These are phyloP conservation scores for Scylla paramamosain DNA, from an alignment of 1,140 invertebrate genomes.

Conservation along the genomic window DNA sequence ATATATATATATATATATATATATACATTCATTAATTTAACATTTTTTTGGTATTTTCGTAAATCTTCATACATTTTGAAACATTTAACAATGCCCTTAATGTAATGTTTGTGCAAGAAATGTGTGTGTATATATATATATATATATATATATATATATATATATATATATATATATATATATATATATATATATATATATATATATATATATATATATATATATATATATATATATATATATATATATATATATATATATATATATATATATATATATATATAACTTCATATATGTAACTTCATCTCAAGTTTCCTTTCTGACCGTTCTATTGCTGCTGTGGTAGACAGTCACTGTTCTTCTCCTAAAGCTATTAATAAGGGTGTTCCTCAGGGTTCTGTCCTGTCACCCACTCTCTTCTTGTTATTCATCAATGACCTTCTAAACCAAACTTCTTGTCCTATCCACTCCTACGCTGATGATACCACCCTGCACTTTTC, in stretches of 20 bases:
- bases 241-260: too few relatives aligned
- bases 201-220: neutral
- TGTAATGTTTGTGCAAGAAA: neutral
- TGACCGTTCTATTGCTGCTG: too few relatives aligned
- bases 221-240: neutral
- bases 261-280: too few relatives aligned
- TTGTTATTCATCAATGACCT: too few relatives aligned
- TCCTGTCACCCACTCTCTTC: too few relatives aligned
- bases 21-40: neutral
- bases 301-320: too few relatives aligned
- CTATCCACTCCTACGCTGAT: too few relatives aligned
- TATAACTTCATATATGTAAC: neutral
- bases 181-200: neutral
- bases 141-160: neutral
- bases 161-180: neutral
- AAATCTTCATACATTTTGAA: neutral
- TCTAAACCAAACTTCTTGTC: too few relatives aligned
- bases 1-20: slow-evolving; percentile 52
- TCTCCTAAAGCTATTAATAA: too few relatives aligned
- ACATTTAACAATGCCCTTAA: neutral
- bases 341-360: too few relatives aligned
- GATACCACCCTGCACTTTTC: too few relatives aligned
- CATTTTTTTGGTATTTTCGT: neutral
- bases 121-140: neutral
- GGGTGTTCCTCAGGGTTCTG: too few relatives aligned